Evolutionary conservation across 2,888 invertebrate species (phyloP).

Genomic region (Aromia moschata): DNA sequence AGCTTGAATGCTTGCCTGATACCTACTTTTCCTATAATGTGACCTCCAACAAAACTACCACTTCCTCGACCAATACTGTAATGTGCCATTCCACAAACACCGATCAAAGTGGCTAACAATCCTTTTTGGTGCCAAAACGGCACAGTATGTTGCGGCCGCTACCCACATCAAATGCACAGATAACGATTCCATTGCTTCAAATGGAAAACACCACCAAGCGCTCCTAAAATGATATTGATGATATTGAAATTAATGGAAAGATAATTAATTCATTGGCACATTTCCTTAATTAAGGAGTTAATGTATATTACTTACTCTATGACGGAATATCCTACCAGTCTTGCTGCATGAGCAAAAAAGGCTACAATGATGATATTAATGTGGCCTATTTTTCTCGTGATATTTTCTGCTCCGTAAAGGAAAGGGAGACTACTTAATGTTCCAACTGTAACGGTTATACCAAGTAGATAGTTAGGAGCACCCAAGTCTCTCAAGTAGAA

Average conservation of each 20-base stretch:
- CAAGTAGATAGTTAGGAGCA: slow-evolving; percentile 83
- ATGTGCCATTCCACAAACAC: slow-evolving; percentile 87
- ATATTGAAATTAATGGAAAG: no score
- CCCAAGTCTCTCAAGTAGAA: slow-evolving; percentile 85
- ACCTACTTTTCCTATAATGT: slow-evolving; percentile 78
- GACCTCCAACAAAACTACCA: slow-evolving; percentile 83
- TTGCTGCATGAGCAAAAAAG: slow-evolving; percentile 84
- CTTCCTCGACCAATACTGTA: slow-evolving; percentile 87
- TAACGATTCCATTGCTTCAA: slow-evolving; percentile 86
- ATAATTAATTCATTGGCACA: no score
- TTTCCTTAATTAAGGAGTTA: neutral
- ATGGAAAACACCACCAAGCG: slow-evolving; percentile 90
- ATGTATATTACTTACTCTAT: slow-evolving; percentile 79
- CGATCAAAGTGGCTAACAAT: slow-evolving; percentile 85
- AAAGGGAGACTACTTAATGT: slow-evolving; percentile 86
- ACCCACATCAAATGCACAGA: slow-evolving; percentile 92
- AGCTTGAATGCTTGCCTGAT: slow-evolving; percentile 81
- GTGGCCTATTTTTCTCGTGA: slow-evolving; percentile 82
- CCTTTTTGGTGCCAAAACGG: slow-evolving; percentile 84
- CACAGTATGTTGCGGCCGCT: slow-evolving; percentile 88
- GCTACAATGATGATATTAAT: slow-evolving; percentile 86
- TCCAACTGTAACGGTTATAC: slow-evolving; percentile 86
- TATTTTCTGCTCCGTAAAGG: slow-evolving; percentile 83
- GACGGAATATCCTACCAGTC: slow-evolving; percentile 84
- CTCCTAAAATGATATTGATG: slow-evolving; percentile 73